A percentile compares a stretch with the other conserved stretches of the same genome.
Conservation (phyloP, 2,113 vertebrate genomes). For the Cricetomys ansorgei region DNA sequence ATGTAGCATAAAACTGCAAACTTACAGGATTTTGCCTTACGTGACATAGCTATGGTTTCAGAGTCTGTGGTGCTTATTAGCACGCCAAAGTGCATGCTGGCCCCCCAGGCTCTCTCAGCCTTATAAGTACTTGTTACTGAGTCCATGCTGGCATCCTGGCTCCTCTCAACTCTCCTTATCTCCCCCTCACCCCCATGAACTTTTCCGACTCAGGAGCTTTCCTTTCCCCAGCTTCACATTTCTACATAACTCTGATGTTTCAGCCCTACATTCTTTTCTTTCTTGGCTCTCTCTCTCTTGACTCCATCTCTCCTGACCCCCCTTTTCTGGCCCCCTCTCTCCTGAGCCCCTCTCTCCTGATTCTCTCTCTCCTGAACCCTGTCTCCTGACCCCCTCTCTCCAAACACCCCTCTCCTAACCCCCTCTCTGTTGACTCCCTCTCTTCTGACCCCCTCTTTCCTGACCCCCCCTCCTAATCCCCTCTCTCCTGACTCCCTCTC, state of each 20-base stretch:
- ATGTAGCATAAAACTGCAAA: background rate
- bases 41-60: background rate
- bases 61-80: background rate
- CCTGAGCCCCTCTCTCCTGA: too few relatives aligned
- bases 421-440: too few relatives aligned
- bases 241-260: background rate
- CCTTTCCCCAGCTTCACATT: background rate
- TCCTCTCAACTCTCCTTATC: background rate
- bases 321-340: too few relatives aligned
- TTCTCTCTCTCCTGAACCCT: too few relatives aligned
- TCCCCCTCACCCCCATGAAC: background rate
- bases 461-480: too few relatives aligned
- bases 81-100: background rate
- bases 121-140: background rate
- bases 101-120: background rate
- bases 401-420: too few relatives aligned
- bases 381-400: too few relatives aligned
- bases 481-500: too few relatives aligned
- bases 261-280: background rate
- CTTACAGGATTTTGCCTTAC: background rate
- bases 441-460: too few relatives aligned
- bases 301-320: too few relatives aligned
- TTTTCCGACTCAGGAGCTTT: background rate
- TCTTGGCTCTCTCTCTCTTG: too few relatives aligned
- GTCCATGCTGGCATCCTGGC: background rate